Evolutionary conservation across 2,113 vertebrate species (phyloP).

Genomic region (Rhinoptilus africanus): DNA sequence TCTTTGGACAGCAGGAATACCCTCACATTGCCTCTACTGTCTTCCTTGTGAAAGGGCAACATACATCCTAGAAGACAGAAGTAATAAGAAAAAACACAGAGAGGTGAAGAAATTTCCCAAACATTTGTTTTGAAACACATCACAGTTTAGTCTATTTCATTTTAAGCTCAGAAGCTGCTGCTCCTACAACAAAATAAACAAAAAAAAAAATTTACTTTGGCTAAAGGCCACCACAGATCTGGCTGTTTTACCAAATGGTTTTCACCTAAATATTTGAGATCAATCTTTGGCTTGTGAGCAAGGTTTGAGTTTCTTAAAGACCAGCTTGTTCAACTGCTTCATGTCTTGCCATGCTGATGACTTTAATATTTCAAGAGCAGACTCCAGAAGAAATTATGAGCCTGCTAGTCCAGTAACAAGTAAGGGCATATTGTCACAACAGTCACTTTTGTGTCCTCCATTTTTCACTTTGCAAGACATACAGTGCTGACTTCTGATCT

Average conservation of each 20-base stretch:
- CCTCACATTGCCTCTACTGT: not conserved
- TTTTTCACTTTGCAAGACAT: not conserved
- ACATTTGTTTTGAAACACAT: conserved; percentile 17
- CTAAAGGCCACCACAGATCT: not conserved
- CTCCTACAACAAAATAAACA: not conserved
- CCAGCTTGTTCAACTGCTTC: conserved; percentile 28
- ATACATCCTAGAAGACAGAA: not conserved
- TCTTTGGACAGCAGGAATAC: not conserved
- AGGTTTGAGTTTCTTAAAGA: conserved; percentile 30
- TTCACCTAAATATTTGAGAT: conserved; percentile 45
- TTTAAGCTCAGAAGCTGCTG: not conserved
- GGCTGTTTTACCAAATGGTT: not conserved
- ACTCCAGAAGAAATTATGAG: conserved; percentile 14
- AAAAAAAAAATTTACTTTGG: not conserved
- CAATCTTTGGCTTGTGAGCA: not conserved
- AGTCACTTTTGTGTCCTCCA: conserved; percentile 5
- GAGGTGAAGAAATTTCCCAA: not conserved
- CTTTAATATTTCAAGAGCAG: conserved; percentile 54
- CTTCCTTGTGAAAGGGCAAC: not conserved
- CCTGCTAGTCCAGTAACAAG: not conserved
- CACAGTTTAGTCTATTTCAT: not conserved
- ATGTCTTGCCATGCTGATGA: conserved; percentile 17
- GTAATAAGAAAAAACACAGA: not conserved
- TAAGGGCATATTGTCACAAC: not conserved
- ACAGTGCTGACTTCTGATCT: not conserved